These are phyloP conservation scores for Leptogaster cylindrica DNA, from an alignment of 2,888 invertebrate genomes.

Conservation along the genomic window DNA sequence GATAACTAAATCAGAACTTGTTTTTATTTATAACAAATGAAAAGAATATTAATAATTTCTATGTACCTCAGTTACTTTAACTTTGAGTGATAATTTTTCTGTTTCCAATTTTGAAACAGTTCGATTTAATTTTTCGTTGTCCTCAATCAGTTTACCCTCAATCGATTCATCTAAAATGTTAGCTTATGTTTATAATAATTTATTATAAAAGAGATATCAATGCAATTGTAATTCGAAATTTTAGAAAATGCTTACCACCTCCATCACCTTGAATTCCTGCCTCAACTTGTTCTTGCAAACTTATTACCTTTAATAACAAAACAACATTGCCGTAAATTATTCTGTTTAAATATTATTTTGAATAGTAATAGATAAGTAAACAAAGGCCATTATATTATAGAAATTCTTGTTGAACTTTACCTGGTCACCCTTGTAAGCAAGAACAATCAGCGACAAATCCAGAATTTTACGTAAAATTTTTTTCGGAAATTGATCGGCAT, in stretches of 20 bases:
- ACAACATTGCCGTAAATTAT: neutral
- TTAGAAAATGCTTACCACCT: slow-evolving; percentile 47
- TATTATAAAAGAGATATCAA: no score
- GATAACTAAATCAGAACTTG: slow-evolving; percentile 50
- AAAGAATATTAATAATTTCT: neutral
- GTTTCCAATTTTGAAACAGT: slow-evolving; percentile 57
- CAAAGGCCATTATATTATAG: no score
- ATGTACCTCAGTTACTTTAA: slow-evolving; percentile 55
- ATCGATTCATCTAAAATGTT: slow-evolving; percentile 49
- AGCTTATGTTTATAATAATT: no score
- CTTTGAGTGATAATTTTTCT: slow-evolving; percentile 54
- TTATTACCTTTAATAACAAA: slow-evolving; percentile 41
- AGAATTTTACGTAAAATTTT: slow-evolving; percentile 57
- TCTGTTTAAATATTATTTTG: no score
- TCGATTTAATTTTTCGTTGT: slow-evolving; percentile 58
- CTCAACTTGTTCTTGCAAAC: slow-evolving; percentile 50
- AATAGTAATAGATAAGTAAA: no score
- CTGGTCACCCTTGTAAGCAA: slow-evolving; percentile 58
- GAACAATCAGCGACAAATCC: slow-evolving; percentile 55
- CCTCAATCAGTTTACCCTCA: slow-evolving; percentile 53
- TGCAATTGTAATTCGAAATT: no score
- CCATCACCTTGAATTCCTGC: slow-evolving; percentile 48
- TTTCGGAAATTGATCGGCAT: slow-evolving; percentile 57
- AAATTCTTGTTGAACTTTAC: slow-evolving; percentile 48
- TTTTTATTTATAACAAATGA: neutral